A percentile compares a stretch with the other conserved stretches of the same genome.
These are phyloP conservation scores for Sarcophilus harrisii DNA, from an alignment of 2,797 vertebrate genomes.

Conservation along the genomic window DNA sequence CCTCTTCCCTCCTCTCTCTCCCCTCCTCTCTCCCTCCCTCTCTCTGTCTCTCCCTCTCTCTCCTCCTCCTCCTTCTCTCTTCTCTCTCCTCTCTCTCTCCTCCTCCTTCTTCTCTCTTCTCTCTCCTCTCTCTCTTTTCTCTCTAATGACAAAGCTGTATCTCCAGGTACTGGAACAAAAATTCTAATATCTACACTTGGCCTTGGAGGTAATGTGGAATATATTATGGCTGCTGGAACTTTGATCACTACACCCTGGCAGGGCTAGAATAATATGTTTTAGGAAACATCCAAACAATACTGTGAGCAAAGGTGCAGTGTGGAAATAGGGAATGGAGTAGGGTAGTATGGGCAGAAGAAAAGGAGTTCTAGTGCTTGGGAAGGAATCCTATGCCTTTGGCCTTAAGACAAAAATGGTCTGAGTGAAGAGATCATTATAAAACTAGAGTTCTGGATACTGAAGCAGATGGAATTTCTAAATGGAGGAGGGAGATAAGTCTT, in stretches of 20 bases:
- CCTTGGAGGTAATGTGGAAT: not conserved
- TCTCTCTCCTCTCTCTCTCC: too few relatives aligned
- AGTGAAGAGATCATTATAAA: not conserved
- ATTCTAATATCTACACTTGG: not conserved
- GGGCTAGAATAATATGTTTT: not conserved
- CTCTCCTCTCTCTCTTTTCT: too few relatives aligned
- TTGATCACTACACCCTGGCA: not conserved
- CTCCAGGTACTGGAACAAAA: not conserved
- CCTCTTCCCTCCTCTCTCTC: too few relatives aligned
- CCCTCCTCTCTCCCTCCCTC: too few relatives aligned
- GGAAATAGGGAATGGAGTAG: not conserved
- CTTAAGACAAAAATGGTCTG: not conserved
- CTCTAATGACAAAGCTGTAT: not conserved
- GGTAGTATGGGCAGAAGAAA: not conserved
- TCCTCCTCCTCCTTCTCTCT: too few relatives aligned
- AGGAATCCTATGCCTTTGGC: not conserved
- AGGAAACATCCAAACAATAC: not conserved
- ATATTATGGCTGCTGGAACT: not conserved
- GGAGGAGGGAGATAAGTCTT: not conserved
- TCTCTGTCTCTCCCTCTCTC: too few relatives aligned
- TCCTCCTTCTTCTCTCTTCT: too few relatives aligned
- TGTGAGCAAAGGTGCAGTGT: not conserved
- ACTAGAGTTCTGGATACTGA: not conserved
- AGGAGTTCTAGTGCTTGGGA: not conserved
- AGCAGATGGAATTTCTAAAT: not conserved